phyloP scores from a whole-genome alignment of 2,113 vertebrate species.

The Forbesichthys papilliferus region DNA sequence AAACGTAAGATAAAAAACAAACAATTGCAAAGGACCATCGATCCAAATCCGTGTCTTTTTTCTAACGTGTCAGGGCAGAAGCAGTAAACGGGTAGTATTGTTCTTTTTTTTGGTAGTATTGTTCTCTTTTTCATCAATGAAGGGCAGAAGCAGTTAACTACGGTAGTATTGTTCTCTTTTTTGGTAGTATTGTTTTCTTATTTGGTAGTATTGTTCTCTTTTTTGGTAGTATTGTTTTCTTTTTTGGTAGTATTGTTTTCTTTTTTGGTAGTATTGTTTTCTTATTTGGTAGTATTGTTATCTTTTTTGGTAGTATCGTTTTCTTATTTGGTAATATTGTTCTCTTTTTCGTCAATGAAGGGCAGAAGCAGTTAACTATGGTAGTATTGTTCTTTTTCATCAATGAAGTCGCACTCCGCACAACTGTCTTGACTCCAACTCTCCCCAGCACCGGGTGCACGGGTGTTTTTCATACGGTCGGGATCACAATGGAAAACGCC shows the following conservation, averaged over 20 bases:
- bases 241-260: too few species aligned
- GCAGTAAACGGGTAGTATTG: not conserved
- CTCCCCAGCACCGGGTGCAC: conserved; percentile 27
- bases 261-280: too few species aligned
- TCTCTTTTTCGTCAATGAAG: too few species aligned
- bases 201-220: too few species aligned
- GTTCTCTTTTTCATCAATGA: too few species aligned
- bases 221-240: too few species aligned
- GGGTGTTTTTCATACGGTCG: conserved; percentile 22
- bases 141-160: too few species aligned
- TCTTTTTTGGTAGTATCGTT: not conserved
- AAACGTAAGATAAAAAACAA: not conserved
- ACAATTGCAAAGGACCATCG: not conserved
- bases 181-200: too few species aligned
- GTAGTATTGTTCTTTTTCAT: conserved; percentile 41
- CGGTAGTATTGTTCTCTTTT: too few species aligned
- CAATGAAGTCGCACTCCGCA: conserved; percentile 56
- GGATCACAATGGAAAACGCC: conserved; percentile 78
- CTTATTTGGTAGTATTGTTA: too few species aligned
- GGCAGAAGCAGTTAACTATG: conserved; percentile 15
- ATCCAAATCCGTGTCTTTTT: not conserved
- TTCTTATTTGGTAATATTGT: not conserved
- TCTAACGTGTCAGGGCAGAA: conserved; percentile 13
- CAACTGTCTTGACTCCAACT: conserved; percentile 35
- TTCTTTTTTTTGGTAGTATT: too few species aligned